A percentile compares a stretch with the other conserved stretches of the same genome.
phyloP scores from a whole-genome alignment of 2,113 vertebrate genomes.

The Passer montanus region DNA sequence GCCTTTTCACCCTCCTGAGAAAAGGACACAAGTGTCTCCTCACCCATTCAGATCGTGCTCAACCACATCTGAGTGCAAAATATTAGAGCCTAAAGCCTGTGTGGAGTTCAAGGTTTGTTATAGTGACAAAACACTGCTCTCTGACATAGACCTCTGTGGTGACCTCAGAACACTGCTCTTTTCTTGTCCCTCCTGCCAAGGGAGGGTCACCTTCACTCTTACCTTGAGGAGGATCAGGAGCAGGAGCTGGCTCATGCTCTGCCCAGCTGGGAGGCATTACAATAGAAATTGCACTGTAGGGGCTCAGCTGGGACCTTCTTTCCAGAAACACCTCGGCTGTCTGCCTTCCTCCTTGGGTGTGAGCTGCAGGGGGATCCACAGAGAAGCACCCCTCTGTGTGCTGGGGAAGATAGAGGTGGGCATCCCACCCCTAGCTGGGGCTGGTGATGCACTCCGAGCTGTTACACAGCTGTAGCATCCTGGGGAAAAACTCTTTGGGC shows the following conservation, averaged over 20 bases:
- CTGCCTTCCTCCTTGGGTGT: background rate
- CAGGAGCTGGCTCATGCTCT: background rate
- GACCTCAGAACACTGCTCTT: background rate
- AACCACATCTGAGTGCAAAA: accelerated
- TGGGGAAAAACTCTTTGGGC: background rate
- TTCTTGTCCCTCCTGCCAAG: background rate
- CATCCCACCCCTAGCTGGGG: background rate
- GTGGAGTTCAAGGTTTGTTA: background rate
- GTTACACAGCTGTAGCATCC: background rate
- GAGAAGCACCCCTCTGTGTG: accelerated
- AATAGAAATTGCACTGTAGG: background rate
- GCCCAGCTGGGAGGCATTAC: accelerated
- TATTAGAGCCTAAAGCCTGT: background rate
- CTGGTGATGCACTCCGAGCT: background rate
- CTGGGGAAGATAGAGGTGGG: background rate
- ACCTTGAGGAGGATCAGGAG: background rate
- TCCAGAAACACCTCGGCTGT: background rate
- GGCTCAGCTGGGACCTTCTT: background rate
- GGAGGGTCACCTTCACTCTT: background rate
- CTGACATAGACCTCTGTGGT: accelerated
- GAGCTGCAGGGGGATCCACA: background rate
- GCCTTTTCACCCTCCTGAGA: background rate
- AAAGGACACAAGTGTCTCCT: background rate
- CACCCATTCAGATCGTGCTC: background rate
- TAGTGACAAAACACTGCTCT: background rate